Percentiles rank a stretch among this genome's conserved stretches.
These are phyloP conservation scores for Alethe castanea DNA, from an alignment of 2,113 vertebrate species.

Conservation along the genomic window DNA sequence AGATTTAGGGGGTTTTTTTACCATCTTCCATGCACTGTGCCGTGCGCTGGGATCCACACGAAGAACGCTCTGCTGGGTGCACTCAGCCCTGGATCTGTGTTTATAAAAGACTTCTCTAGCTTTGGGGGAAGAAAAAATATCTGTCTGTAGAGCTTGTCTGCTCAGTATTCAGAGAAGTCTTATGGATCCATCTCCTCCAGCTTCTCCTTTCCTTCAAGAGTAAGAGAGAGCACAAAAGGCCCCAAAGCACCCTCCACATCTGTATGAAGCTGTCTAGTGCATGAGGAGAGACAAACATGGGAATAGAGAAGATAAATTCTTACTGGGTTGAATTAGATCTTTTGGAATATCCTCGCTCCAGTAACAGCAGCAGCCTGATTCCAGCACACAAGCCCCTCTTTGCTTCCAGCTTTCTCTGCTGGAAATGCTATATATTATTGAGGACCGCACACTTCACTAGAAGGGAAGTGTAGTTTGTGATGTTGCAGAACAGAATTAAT, in stretches of 20 bases:
- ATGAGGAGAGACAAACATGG: not conserved
- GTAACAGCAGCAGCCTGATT: not conserved
- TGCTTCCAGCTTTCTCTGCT: conserved; percentile 34
- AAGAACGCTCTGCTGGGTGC: not conserved
- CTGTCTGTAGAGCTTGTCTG: not conserved
- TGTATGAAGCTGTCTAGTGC: not conserved
- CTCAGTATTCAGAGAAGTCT: not conserved
- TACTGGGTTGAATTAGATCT: not conserved
- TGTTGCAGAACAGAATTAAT: conserved; percentile 48
- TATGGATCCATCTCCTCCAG: not conserved
- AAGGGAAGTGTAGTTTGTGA: conserved; percentile 45
- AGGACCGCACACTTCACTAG: conserved; percentile 40
- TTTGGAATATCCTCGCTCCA: not conserved
- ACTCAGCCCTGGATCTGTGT: not conserved
- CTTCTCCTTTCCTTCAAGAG: not conserved
- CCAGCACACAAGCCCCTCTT: not conserved
- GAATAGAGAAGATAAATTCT: not conserved
- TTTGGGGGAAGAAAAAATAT: not conserved
- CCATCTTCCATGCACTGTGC: not conserved
- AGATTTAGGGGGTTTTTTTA: not conserved
- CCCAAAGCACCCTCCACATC: not conserved
- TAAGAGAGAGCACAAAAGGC: not conserved
- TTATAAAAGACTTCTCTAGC: not conserved
- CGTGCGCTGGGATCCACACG: not conserved
- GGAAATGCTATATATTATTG: conserved; percentile 29